A percentile compares a stretch with the other conserved stretches of the same genome.
Conservation (phyloP, 2,797 vertebrate genomes). For the Orientallactaga sibirica region DNA sequence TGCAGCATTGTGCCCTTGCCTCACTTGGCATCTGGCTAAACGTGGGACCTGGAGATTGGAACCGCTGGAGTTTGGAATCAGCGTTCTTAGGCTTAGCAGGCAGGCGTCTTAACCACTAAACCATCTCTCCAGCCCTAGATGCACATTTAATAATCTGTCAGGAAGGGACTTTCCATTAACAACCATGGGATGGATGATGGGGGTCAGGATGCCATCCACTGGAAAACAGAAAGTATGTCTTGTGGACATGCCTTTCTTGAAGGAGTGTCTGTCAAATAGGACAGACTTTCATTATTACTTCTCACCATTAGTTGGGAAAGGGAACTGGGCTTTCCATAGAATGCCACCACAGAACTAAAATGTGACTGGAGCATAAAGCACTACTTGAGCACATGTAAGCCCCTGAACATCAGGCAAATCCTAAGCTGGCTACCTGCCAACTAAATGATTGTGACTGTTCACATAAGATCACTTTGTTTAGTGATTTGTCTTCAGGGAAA, state of each 20-base stretch:
- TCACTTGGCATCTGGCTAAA: no score
- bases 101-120: no score
- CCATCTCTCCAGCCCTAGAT: no score
- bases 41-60: no score
- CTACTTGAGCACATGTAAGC: constrained; percentile 56
- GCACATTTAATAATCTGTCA: neutral
- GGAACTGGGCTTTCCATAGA: constrained; percentile 33
- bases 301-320: neutral
- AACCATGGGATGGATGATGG: neutral
- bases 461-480: constrained; percentile 72
- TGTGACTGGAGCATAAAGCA: constrained; percentile 31
- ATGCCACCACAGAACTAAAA: neutral
- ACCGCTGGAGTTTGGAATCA: no score
- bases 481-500: constrained; percentile 82
- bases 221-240: neutral
- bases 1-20: no score
- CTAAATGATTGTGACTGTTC: constrained; percentile 75
- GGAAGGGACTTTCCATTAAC: neutral
- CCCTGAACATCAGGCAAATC: constrained; percentile 2
- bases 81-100: no score
- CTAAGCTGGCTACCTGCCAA: constrained; percentile 73
- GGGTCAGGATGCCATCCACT: no score
- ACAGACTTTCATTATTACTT: no score
- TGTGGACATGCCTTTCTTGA: neutral
- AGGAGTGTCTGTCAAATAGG: neutral